Percentiles rank a stretch among this genome's conserved stretches.
Conservation (phyloP, 2,888 invertebrate species). For the Belgica antarctica region DNA sequence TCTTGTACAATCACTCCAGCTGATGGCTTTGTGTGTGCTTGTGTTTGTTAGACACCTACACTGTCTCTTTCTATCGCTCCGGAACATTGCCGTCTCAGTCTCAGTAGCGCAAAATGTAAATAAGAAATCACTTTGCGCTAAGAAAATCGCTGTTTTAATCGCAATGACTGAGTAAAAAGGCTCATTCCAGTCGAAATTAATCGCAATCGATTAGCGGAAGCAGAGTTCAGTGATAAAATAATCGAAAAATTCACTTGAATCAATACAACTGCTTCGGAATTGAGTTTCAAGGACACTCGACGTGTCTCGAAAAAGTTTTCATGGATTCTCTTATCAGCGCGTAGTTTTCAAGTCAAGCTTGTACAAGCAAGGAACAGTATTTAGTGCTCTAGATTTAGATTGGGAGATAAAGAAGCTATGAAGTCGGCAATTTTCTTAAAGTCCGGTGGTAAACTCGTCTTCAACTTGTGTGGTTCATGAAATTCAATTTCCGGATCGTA, state of each 20-base stretch:
- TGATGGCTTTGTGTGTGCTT: no score
- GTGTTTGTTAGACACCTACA: no score
- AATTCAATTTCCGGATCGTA: constrained; percentile 33
- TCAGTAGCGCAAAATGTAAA: no score
- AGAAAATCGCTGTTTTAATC: not conserved
- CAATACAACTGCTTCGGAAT: not conserved
- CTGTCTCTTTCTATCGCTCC: no score
- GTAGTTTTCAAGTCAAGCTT: not conserved
- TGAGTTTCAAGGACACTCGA: constrained; percentile 3
- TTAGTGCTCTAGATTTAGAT: no score
- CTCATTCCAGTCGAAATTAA: not conserved
- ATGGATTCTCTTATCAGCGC: not conserved
- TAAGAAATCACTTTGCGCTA: not conserved
- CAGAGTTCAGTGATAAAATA: not conserved
- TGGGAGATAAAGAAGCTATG: no score
- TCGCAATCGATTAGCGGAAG: not conserved
- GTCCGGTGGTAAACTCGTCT: constrained; percentile 37
- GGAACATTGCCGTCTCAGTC: no score
- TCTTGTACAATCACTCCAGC: not conserved
- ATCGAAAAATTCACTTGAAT: not conserved
- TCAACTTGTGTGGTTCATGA: constrained; percentile 50
- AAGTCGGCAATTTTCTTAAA: constrained; percentile 30
- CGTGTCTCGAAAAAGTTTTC: not conserved
- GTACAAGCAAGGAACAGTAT: no score
- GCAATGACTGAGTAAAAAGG: not conserved